phyloP scores from a whole-genome alignment of 2,797 vertebrate species.

The Alosa sapidissima region DNA sequence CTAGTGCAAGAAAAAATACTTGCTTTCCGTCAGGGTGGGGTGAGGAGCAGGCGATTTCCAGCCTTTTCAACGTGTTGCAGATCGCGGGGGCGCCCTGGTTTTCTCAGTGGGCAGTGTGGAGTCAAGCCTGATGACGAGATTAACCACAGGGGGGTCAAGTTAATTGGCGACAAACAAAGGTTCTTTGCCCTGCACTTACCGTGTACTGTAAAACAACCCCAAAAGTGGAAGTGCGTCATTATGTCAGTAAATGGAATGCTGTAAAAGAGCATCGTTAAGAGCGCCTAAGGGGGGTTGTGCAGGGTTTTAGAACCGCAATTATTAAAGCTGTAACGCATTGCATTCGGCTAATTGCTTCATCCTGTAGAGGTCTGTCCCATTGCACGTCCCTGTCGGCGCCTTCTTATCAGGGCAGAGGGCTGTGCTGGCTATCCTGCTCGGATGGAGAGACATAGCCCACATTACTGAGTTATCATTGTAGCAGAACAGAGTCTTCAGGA shows the following conservation, averaged over 20 bases:
- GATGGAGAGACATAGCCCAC: neutral
- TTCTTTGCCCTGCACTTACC: conserved; percentile 44
- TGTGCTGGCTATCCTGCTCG: neutral
- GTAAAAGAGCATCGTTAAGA: neutral
- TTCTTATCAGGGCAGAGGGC: neutral
- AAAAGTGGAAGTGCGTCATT: conserved; percentile 31
- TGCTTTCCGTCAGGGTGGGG: neutral
- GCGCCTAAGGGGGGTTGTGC: neutral
- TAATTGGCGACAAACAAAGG: conserved; percentile 67
- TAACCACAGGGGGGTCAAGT: conserved; percentile 44
- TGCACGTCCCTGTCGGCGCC: neutral
- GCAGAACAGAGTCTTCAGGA: neutral
- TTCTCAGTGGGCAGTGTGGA: conserved; percentile 26
- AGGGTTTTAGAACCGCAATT: neutral
- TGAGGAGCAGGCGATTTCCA: conserved; percentile 5
- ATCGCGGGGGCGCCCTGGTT: conserved; percentile 41
- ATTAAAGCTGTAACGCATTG: neutral
- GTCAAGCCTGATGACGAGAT: conserved; percentile 31
- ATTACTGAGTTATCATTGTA: neutral
- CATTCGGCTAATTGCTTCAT: conserved; percentile 11
- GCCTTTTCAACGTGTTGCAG: conserved; percentile 37
- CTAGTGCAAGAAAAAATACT: neutral
- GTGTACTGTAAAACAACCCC: conserved; percentile 49
- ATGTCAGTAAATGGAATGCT: conserved; percentile 1
- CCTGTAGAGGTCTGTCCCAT: neutral